Evolutionary conservation across 2,797 vertebrate species (phyloP).

Genomic region (Enteromius trimaculatus): DNA sequence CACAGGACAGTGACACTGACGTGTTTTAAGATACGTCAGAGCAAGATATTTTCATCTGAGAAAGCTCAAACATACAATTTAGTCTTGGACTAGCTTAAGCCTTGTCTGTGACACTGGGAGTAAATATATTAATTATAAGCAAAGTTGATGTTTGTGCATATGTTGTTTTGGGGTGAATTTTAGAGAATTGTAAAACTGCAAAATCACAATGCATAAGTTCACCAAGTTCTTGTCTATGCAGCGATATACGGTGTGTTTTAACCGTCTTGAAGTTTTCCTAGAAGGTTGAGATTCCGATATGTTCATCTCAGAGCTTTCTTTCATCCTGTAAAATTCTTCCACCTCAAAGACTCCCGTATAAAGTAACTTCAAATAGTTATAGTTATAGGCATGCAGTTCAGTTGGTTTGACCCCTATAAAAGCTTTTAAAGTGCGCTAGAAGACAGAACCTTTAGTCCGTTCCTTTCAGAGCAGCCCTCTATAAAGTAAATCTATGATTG

Average conservation of each 20-base stretch:
- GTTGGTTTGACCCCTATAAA: constrained; percentile 15
- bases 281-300: neutral
- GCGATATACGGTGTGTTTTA: neutral
- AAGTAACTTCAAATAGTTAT: neutral
- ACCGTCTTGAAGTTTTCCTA: neutral
- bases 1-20: no score
- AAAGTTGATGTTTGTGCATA: neutral
- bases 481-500: neutral
- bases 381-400: neutral
- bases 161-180: neutral
- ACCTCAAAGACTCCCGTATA: neutral
- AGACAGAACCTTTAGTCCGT: neutral
- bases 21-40: no score
- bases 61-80: no score
- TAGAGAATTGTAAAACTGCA: neutral
- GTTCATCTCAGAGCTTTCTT: neutral
- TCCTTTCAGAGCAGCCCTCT: neutral
- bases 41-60: no score
- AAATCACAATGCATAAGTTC: neutral
- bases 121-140: neutral
- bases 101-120: no score
- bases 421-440: constrained; percentile 2
- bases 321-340: neutral
- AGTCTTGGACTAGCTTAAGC: no score
- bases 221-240: neutral